Evolutionary conservation across 2,113 vertebrate genomes (phyloP), one percentile per base, ranked within the genome.

Genomic region (Nycticryphes semicollaris): DNA sequence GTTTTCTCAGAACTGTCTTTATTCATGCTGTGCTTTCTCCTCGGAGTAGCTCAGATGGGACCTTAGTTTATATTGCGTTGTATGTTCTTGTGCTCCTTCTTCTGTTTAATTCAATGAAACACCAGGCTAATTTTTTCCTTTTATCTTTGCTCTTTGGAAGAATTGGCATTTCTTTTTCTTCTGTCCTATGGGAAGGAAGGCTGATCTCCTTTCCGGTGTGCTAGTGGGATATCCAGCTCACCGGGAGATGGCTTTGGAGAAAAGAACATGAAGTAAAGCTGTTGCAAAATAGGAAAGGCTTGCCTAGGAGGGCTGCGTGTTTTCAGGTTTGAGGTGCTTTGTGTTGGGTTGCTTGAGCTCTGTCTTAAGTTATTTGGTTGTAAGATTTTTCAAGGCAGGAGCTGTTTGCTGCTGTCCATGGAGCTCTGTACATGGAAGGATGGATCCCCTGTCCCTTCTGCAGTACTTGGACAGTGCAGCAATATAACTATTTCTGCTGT

Each of bases 1-100:
- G 33, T 88, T 94, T 91, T 73, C 56, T 68, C 19, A 39, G 75
- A 50, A 33, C 16, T 92, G 72, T 79, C 15, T 90, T 74, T 83
- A 14, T 60, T 86, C 68, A 51, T 0, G 0, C 79, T 81, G 19
- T 67, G 62, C 43, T 53, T 80, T 95, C 59, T 90, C 56, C 51
- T 64, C 50, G 41, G 70, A 73, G 41, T 25, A 60, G 53, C 45
- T 51, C 64, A 80, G 68, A 43, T 78, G 68, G 64, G 57, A 62
- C 57, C 11, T 4, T 9, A 20, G 50, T 77, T 92, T 90, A 28
- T 48, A 48, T 90, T 68, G 48, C 0, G 0, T 72, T 54, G 8
- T 12, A 12, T 17, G 24, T 67, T 37, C 70, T 89, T 66, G 15
- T 62, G 43, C 80, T 74, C 23, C 14, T 88, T 66, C 86, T 76